Conservation (phyloP, 2,888 invertebrate genomes). For the Autographa gamma region DNA sequence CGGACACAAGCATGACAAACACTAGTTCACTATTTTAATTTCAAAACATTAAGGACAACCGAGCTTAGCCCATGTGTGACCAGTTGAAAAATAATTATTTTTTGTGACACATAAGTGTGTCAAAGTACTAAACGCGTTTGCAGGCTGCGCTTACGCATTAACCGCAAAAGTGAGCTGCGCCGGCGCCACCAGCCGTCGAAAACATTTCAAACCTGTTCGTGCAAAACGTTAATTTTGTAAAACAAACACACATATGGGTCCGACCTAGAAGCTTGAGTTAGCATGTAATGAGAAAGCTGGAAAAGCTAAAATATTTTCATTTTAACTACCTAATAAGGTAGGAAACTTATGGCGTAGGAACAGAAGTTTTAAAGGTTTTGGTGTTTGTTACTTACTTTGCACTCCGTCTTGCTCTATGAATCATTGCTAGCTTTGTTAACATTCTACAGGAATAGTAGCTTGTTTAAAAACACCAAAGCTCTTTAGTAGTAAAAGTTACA, state of each 20-base stretch:
- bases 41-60: constrained; percentile 38
- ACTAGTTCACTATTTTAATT: constrained; percentile 53
- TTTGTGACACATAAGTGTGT: constrained; percentile 76
- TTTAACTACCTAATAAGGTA: constrained; percentile 57
- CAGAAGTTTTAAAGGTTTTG: constrained; percentile 32
- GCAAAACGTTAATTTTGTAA: constrained; percentile 79
- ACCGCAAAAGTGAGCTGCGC: constrained; percentile 76
- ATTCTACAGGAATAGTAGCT: background rate
- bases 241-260: constrained; percentile 72
- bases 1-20: constrained; percentile 25
- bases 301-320: constrained; percentile 76
- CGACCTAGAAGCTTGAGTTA: constrained; percentile 74
- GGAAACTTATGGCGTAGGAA: constrained; percentile 33
- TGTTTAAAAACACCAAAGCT: background rate
- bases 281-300: constrained; percentile 74
- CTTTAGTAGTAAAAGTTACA: background rate
- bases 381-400: constrained; percentile 35
- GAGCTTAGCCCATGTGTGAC: constrained; percentile 40
- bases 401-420: constrained; percentile 25
- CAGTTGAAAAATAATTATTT: constrained; percentile 50
- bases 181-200: constrained; percentile 73
- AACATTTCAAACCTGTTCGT: constrained; percentile 78
- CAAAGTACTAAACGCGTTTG: constrained; percentile 81
- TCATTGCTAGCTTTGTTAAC: constrained; percentile 14
- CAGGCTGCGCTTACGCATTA: constrained; percentile 76